phyloP scores from a whole-genome alignment of 1,140 invertebrate species.

The Pseudomyrmex concolor region DNA sequence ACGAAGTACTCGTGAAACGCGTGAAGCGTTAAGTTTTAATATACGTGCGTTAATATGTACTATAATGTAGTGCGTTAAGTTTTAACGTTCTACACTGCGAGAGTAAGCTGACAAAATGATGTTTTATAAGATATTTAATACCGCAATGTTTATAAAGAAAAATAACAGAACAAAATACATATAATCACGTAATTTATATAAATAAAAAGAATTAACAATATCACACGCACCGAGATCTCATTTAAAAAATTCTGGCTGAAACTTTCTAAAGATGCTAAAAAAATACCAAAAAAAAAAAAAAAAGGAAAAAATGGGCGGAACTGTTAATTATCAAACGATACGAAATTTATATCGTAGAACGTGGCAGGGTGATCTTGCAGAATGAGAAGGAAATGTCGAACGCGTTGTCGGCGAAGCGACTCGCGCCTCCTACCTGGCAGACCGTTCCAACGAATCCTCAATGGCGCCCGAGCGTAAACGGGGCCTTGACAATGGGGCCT shows the following conservation, averaged over 20 bases:
- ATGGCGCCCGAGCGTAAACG: slow-evolving; percentile 69
- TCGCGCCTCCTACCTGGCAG: slow-evolving; percentile 67
- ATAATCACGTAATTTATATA: too few species aligned
- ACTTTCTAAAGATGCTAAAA: too few species aligned
- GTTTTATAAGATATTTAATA: slow-evolving; percentile 23
- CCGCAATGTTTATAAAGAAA: not conserved
- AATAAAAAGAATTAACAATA: too few species aligned
- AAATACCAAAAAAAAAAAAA: too few species aligned
- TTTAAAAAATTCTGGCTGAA: too few species aligned
- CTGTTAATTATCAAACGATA: slow-evolving; percentile 34
- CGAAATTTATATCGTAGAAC: slow-evolving; percentile 22
- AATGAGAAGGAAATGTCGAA: slow-evolving; percentile 69
- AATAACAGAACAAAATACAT: too few species aligned
- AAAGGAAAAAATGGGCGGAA: not conserved
- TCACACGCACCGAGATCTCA: too few species aligned
- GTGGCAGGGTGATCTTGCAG: slow-evolving; percentile 62
- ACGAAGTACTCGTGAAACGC: not conserved
- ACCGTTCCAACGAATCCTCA: slow-evolving; percentile 71
- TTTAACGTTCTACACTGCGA: not conserved
- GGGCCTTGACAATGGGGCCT: slow-evolving; percentile 75
- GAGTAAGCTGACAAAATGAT: not conserved
- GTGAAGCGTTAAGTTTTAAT: slow-evolving; percentile 16
- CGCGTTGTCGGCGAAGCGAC: slow-evolving; percentile 38
- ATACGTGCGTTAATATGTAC: too few species aligned
- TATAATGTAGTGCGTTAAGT: too few species aligned